A percentile compares a stretch with the other conserved stretches of the same genome.
Conservation (phyloP, 2,797 vertebrate genomes). For the Sphaeramia orbicularis region DNA sequence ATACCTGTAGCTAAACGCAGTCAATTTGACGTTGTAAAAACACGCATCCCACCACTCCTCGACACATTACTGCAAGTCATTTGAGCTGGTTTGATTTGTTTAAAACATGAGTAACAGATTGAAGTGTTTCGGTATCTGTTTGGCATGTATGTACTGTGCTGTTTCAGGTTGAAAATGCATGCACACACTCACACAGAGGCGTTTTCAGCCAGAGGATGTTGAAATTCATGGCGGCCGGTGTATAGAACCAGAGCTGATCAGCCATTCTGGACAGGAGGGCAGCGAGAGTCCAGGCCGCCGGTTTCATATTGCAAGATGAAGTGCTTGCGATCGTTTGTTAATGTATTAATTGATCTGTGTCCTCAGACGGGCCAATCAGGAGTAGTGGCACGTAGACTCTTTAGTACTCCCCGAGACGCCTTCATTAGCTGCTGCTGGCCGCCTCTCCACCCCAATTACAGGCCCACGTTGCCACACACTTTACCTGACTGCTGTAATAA, state of each 20-base stretch:
- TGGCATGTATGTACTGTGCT: slow-evolving; percentile 6
- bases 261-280: slow-evolving; percentile 52
- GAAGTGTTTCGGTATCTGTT: not conserved
- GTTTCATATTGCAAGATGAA: slow-evolving; percentile 77
- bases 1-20: no score
- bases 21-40: no score
- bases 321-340: slow-evolving; percentile 76
- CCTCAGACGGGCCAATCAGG: slow-evolving; percentile 72
- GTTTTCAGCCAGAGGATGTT: slow-evolving; percentile 44
- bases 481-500: slow-evolving; percentile 77
- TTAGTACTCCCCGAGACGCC: slow-evolving; percentile 74
- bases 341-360: slow-evolving; percentile 84
- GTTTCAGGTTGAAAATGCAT: slow-evolving; percentile 23
- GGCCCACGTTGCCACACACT: slow-evolving; percentile 60
- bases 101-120: not conserved
- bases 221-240: slow-evolving; percentile 35
- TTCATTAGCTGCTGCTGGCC: slow-evolving; percentile 75
- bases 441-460: slow-evolving; percentile 67
- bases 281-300: slow-evolving; percentile 49
- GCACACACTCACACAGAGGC: slow-evolving; percentile 23
- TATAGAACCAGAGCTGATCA: slow-evolving; percentile 50
- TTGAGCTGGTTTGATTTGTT: slow-evolving; percentile 28
- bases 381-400: slow-evolving; percentile 77
- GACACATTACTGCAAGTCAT: slow-evolving; percentile 30
- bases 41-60: no score